Base-by-base conservation (phyloP, 2,888 invertebrate species). In the Parnassius glacialis region DNA sequence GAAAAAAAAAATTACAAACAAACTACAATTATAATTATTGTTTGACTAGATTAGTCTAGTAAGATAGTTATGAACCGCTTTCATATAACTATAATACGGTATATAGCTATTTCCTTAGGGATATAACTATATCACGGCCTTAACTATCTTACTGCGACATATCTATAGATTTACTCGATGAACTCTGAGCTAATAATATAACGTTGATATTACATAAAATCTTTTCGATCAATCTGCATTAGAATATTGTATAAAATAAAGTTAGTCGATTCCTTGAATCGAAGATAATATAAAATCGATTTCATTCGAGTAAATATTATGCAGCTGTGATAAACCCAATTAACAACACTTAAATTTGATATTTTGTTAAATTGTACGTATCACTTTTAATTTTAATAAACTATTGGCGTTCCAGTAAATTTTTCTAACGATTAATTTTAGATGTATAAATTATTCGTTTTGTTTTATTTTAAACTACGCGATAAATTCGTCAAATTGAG, bases 401-500 rank as follows among this genome's bases (percentile, higher is more conserved):
- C 34, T 69, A 69, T 67, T 66, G 74, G 69, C 72, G 68, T 64
- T 69, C 68, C 60, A 57, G 59, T 57, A 61, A 51, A 61, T 60
- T 64, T 59, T 60, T 65, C 55, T 51, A 57, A 59, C 20, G 52
- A 60, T 54, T 50, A 47, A 57, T 64, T 66, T 64, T 62, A 65
- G 65, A 68, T 70, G 66, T 58, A 62, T 41, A 45, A 59, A 62
- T 51, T 52, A 62, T 47, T 59, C 55, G 54, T 59, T 34, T 57
- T 12, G 41, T 25, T 71, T 68, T 55, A 59, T 62, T 59, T 68
- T 70, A 67, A 87, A 80, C 84, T 87, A 88, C 85, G 82, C 81
- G 81, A 84, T 86, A 85, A 87, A 85, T 85, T 87, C 87, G 89
- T 86, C 81, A 83, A 79, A 75, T 83, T 79, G 79, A 84, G 89